Conservation (phyloP, 1,140 invertebrate species). For the Drosophila truncata region DNA sequence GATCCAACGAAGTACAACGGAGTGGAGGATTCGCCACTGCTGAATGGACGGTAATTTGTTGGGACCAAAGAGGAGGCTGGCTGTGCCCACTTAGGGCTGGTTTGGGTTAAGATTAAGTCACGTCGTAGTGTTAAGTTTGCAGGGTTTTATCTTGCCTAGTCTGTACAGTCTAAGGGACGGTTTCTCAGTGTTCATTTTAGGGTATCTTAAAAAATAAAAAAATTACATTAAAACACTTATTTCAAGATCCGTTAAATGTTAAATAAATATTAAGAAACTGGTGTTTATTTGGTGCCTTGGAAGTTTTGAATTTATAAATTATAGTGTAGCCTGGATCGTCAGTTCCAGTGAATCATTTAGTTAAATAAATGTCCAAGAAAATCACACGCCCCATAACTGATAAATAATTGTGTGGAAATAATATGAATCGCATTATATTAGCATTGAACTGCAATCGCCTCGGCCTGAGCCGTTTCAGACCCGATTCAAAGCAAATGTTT, state of each 20-base stretch:
- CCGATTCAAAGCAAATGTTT: constrained; percentile 33
- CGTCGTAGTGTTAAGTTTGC: constrained; percentile 27
- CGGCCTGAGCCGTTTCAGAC: constrained; percentile 23
- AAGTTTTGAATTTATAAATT: background rate
- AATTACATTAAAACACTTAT: background rate
- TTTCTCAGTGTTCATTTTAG: background rate
- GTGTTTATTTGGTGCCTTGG: background rate
- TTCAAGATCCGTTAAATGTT: background rate
- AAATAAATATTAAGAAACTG: background rate
- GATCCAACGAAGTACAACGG: constrained; percentile 25
- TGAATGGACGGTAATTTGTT: constrained; percentile 53
- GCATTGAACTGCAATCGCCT: constrained; percentile 7
- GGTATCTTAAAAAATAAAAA: background rate
- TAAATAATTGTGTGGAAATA: constrained; percentile 15
- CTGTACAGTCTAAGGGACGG: constrained; percentile 15
- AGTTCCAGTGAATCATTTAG: constrained; percentile 1
- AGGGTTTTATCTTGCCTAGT: constrained; percentile 26
- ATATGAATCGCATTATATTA: background rate
- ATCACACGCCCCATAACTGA: background rate
- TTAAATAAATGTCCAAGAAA: constrained; percentile 3
- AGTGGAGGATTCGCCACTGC: constrained; percentile 57
- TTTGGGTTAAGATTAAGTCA: constrained; percentile 15
- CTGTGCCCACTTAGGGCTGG: constrained; percentile 23
- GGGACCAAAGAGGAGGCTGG: constrained; percentile 12
- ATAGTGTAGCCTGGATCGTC: too few species aligned